phyloP scores from a whole-genome alignment of 1,140 invertebrate genomes.

The Monochamus saltuarius region DNA sequence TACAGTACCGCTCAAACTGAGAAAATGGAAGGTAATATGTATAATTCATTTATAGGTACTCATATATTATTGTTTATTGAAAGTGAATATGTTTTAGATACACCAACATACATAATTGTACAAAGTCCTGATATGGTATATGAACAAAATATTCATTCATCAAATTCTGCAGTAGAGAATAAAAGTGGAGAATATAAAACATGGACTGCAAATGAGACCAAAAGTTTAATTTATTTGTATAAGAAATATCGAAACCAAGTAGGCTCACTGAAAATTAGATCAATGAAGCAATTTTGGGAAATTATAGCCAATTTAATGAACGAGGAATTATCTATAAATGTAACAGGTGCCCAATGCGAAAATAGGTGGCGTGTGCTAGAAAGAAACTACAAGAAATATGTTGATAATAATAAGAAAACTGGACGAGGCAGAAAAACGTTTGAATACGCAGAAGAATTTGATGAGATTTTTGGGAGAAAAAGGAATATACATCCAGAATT shows the following conservation, averaged over 20 bases:
- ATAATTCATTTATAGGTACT: no score
- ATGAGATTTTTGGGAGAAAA: constrained; percentile 22
- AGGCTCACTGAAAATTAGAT: constrained; percentile 17
- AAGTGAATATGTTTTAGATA: no score
- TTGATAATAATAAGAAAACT: constrained; percentile 26
- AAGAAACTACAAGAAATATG: constrained; percentile 31
- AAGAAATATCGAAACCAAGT: constrained; percentile 10
- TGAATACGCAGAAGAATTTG: constrained; percentile 24
- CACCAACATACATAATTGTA: no score
- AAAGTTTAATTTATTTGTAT: no score
- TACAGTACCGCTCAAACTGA: no score
- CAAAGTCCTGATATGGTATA: no score
- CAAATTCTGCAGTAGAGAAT: no score
- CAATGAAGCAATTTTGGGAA: constrained; percentile 21
- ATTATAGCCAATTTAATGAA: constrained; percentile 16
- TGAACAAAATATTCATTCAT: no score
- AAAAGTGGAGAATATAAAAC: no score
- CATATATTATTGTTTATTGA: no score
- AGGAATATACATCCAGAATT: constrained; percentile 17
- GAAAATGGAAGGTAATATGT: no score
- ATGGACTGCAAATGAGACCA: no score
- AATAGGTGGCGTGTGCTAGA: constrained; percentile 30
- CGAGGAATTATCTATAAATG: neutral
- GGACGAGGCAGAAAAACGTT: constrained; percentile 29
- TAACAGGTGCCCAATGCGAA: constrained; percentile 20